Conservation (phyloP, 1,140 invertebrate species). For the Phymastichus coffea region DNA sequence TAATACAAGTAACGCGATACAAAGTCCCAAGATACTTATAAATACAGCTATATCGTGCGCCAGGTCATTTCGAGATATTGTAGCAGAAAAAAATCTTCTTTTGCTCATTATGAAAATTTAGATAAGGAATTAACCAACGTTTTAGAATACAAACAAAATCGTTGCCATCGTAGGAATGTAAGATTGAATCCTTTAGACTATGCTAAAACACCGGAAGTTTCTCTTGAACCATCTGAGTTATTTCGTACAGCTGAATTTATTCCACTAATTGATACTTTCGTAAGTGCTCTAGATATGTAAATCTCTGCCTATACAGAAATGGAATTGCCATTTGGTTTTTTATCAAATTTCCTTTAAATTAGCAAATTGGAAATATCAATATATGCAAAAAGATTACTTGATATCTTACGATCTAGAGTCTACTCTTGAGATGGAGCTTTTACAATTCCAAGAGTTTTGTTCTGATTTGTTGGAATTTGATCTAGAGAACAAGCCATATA, state of each 20-base stretch:
- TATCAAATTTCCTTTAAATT: not conserved
- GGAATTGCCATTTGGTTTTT: not conserved
- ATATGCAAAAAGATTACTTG: not conserved
- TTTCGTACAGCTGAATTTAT: not conserved
- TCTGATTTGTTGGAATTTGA: not conserved
- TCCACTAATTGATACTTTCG: not conserved
- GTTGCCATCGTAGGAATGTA: not conserved
- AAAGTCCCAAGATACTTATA: not conserved
- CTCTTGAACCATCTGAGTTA: not conserved
- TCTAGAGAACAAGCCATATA: not conserved
- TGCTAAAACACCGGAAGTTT: not conserved
- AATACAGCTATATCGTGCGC: not conserved
- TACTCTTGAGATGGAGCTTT: not conserved
- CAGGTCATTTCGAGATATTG: not conserved
- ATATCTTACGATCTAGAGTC: not conserved
- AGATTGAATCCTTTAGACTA: not conserved
- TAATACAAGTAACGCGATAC: not conserved
- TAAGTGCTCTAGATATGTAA: not conserved
- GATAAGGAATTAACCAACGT: not conserved
- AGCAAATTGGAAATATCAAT: not conserved
- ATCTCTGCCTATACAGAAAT: slow-evolving; percentile 1
- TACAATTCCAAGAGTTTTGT: not conserved
- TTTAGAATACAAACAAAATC: not conserved
- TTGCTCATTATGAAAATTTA: not conserved
- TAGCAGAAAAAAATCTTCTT: not conserved